Base-by-base conservation (phyloP, 2,888 invertebrate species). In the Acutogordius australiensis region DNA sequence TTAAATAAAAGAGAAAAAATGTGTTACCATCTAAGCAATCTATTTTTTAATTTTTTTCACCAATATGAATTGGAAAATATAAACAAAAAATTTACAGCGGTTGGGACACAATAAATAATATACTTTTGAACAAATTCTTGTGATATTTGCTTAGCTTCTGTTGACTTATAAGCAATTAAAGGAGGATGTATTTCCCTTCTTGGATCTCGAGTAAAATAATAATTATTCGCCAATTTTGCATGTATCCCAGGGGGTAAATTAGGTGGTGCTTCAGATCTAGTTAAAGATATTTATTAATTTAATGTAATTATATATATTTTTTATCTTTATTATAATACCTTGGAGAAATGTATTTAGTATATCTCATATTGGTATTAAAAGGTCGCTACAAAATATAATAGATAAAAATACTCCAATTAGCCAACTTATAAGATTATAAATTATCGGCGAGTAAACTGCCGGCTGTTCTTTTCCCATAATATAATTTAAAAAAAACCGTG, bases 161-260 rank as follows among this genome's bases (percentile, higher is more conserved):
- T n/a, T n/a, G n/a, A n/a, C n/a, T n/a, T 37, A 37, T 37, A 37
- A 37, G 44, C n/a, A 37, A 37, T 37, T 13, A 37, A 13, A 51
- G 84, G 82, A 1, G 82, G 83, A 13, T 70, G 65, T 1, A 82
- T 81, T 68, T 81, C 80, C 61, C 85, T 76, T 59, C 90, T 78
- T 0, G 76, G 84, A 74, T 91, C 90, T 61, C 88, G 77, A 0
- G 75, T 71, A 67, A 75, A 81, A 67, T 91, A 90, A 70, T 86
- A 85, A 71, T 88, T 86, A 57, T 77, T 78, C 18, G 80, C 78
- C 62, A 83, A 74, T 66, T 79, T 78, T 71, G 84, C 82, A 30
- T 80, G 75, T 1, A 82, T 80, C 8, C 87, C 90, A 63, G 79
- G 82, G 26, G 84, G 90, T 60, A 87, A 70, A 61, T 76, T 70